Conservation (phyloP, 53 echinoderm and acorn worm species). For the Arbacia lixula region DNA sequence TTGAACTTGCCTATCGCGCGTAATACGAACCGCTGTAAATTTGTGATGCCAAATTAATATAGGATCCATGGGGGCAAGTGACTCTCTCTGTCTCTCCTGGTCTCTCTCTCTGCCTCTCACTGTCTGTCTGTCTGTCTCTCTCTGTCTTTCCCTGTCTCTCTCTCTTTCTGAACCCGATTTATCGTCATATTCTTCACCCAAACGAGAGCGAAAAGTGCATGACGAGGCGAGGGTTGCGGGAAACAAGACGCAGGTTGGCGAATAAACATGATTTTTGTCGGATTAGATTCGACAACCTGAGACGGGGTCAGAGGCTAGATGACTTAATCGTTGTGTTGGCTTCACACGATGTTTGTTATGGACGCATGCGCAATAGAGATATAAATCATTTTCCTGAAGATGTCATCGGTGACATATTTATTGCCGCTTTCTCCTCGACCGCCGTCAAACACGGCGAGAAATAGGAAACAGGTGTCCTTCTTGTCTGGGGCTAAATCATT, state of each 20-base stretch:
- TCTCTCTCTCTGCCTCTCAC: background rate
- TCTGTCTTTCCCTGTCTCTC: background rate
- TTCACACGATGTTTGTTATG: slow-evolving; percentile 64
- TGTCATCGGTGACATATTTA: slow-evolving; percentile 58
- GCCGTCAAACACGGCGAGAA: background rate
- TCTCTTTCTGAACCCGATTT: background rate
- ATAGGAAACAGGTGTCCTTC: slow-evolving; percentile 60
- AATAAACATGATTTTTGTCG: slow-evolving; percentile 50
- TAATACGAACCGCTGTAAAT: slow-evolving; percentile 54
- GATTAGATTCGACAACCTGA: slow-evolving; percentile 52
- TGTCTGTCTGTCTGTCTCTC: background rate
- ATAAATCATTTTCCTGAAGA: slow-evolving; percentile 51
- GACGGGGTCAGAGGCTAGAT: slow-evolving; percentile 17
- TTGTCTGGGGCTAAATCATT: no score
- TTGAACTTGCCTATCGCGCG: slow-evolving; percentile 46
- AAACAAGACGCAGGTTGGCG: slow-evolving; percentile 47
- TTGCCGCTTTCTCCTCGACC: slow-evolving; percentile 16
- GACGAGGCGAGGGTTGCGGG: slow-evolving; percentile 25
- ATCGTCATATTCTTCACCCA: no score
- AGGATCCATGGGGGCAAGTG: background rate
- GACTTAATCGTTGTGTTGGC: slow-evolving; percentile 51
- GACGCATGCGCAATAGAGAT: slow-evolving; percentile 51
- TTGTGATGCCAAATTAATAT: slow-evolving; percentile 44
- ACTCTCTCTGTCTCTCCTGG: background rate
- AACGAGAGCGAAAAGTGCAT: slow-evolving; percentile 23